phyloP scores from a whole-genome alignment of 2,113 vertebrate species.

The Megalops atlanticus region DNA sequence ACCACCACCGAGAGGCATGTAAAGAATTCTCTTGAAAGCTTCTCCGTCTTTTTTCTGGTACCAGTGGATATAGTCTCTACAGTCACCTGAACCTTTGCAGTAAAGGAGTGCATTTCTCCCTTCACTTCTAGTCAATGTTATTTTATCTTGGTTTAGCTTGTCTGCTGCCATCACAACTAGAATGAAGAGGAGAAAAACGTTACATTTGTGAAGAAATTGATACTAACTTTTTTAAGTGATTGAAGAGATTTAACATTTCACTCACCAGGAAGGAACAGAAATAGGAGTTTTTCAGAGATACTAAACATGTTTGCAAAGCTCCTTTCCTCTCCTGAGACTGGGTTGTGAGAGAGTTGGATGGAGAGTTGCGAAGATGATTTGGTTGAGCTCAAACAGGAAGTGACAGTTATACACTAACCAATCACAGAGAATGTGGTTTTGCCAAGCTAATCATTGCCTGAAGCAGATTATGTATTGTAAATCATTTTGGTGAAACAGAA shows the following conservation, averaged over 20 bases:
- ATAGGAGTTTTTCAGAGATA: not conserved
- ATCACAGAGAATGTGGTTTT: too few species aligned
- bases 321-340: too few species aligned
- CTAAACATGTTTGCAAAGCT: not conserved
- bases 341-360: too few species aligned
- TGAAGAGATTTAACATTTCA: not conserved
- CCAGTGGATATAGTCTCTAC: constrained; percentile 33
- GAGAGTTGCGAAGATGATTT: not conserved
- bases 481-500: too few species aligned
- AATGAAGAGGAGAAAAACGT: not conserved
- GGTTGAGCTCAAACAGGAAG: not conserved
- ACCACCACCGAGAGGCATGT: not conserved
- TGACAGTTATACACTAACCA: too few species aligned
- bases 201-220: not conserved
- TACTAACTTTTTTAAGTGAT: not conserved
- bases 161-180: not conserved
- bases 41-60: constrained; percentile 39
- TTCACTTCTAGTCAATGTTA: not conserved
- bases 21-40: constrained; percentile 30
- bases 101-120: constrained; percentile 3
- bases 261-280: not conserved
- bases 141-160: constrained; percentile 19
- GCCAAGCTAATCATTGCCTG: too few species aligned
- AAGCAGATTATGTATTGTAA: too few species aligned
- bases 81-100: not conserved